These are phyloP conservation scores for Globia sparganii DNA, from an alignment of 2,888 invertebrate genomes.

Conservation along the genomic window DNA sequence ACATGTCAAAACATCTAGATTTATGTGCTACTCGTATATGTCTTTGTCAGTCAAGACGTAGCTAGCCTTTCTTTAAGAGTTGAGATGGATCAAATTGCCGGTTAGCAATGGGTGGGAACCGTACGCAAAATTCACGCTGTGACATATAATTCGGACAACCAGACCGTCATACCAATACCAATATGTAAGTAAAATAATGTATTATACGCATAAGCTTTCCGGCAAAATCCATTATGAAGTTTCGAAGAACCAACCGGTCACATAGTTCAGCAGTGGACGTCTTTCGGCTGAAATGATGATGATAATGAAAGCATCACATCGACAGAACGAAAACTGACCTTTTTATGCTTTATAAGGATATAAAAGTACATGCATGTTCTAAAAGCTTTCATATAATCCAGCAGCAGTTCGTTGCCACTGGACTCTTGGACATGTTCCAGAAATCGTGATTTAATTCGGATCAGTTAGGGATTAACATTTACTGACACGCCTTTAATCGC, in stretches of 20 bases:
- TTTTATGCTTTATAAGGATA: neutral
- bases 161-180: neutral
- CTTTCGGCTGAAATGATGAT: neutral
- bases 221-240: neutral
- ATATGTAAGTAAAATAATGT: neutral
- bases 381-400: constrained; percentile 14
- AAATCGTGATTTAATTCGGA: constrained; percentile 46
- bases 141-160: fast-evolving
- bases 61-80: neutral
- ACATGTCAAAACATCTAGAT: neutral
- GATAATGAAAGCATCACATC: neutral
- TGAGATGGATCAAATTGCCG: too few species aligned
- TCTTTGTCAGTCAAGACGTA: neutral
- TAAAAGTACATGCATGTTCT: neutral
- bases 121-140: neutral
- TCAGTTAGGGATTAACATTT: constrained; percentile 32
- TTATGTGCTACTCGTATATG: neutral
- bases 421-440: constrained; percentile 50
- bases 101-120: too few species aligned
- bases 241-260: neutral
- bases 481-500: constrained; percentile 44
- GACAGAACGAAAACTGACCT: too few species aligned
- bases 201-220: neutral
- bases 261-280: neutral
- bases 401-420: constrained; percentile 33